Evolutionary conservation across 2,113 vertebrate genomes (phyloP).

Genomic region (Hassar affinis): DNA sequence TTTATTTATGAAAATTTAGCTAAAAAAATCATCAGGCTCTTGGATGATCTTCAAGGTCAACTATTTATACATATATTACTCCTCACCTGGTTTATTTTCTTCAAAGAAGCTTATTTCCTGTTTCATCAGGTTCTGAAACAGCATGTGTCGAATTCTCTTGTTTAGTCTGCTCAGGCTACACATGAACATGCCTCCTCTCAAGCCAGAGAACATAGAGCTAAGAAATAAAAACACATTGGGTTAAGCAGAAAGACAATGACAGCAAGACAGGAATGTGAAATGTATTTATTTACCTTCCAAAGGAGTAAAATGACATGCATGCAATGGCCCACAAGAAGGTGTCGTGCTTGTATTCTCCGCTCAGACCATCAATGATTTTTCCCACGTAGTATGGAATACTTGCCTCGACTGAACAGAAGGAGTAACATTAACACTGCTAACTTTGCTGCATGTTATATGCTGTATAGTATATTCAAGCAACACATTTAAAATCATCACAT

Average conservation of each 20-base stretch:
- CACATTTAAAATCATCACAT: not conserved
- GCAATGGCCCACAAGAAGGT: conserved; percentile 65
- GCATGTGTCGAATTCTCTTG: conserved; percentile 66
- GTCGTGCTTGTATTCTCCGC: conserved; percentile 52
- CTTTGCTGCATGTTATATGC: not conserved
- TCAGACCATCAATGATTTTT: conserved; percentile 75
- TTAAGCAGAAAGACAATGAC: not conserved
- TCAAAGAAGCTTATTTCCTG: conserved; percentile 76
- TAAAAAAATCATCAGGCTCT: not conserved
- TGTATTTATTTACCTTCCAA: conserved; percentile 75
- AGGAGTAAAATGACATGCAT: conserved; percentile 68
- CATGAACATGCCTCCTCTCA: conserved; percentile 71
- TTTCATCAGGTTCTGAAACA: conserved; percentile 67
- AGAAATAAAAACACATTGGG: not conserved
- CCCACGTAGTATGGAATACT: conserved; percentile 75
- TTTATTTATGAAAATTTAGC: not conserved
- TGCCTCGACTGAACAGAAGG: conserved; percentile 63
- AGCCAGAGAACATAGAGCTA: conserved; percentile 68
- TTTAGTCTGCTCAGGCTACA: conserved; percentile 66
- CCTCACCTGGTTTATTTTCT: conserved; percentile 68
- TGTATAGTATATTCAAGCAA: not conserved
- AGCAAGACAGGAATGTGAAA: not conserved
- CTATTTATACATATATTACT: not conserved
- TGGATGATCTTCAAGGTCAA: not conserved
- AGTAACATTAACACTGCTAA: not conserved